Evolutionary conservation across 2,888 invertebrate species (phyloP).

Genomic region (Elegia similella): DNA sequence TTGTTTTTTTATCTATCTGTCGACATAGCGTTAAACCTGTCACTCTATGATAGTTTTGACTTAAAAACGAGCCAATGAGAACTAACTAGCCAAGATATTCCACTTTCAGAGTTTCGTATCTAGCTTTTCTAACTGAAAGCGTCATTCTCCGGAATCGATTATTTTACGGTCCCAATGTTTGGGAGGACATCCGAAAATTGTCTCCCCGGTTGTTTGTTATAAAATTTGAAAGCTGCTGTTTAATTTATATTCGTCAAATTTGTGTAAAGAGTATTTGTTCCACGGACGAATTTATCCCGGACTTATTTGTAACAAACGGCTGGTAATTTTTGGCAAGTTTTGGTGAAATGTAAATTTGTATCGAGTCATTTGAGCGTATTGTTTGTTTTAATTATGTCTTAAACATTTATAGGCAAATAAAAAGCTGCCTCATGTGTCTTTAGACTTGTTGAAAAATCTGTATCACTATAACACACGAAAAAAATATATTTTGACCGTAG

Average conservation of each 20-base stretch:
- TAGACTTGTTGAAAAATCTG: no score
- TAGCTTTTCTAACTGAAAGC: background rate
- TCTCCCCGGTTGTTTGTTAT: slow-evolving; percentile 30
- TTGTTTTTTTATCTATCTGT: no score
- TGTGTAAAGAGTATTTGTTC: slow-evolving; percentile 19
- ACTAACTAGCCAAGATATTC: background rate
- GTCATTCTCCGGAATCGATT: slow-evolving; percentile 46
- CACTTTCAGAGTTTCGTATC: background rate
- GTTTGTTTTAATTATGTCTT: background rate
- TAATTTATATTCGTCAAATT: slow-evolving; percentile 25
- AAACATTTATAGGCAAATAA: background rate
- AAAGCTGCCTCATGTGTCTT: no score
- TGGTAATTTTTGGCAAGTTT: slow-evolving; percentile 10
- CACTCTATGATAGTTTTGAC: no score
- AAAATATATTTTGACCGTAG: no score
- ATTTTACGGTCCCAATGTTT: slow-evolving; percentile 43
- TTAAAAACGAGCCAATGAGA: no score
- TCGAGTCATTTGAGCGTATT: background rate
- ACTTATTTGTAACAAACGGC: slow-evolving; percentile 2
- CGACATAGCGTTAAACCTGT: no score
- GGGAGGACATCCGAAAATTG: slow-evolving; percentile 31
- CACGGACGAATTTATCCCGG: slow-evolving; percentile 14
- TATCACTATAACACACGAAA: no score
- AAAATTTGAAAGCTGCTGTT: slow-evolving; percentile 26
- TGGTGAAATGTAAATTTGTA: background rate